Conservation (phyloP, 2,888 invertebrate genomes). For the Steinernema scapterisci region DNA sequence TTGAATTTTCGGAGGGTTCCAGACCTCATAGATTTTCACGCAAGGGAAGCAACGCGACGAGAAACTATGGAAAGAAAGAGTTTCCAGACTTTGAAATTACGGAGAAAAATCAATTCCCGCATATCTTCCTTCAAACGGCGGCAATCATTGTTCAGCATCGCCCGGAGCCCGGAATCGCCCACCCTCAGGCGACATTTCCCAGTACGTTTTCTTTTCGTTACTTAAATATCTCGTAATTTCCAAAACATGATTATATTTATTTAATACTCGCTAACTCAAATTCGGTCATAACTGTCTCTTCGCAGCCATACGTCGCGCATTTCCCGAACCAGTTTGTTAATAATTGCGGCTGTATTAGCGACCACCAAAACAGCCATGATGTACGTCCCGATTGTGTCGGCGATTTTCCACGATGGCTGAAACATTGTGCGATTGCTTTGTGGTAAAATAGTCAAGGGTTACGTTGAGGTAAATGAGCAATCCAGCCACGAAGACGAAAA, state of each 20-base stretch:
- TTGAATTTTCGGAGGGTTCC: neutral
- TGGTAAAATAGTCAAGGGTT: neutral
- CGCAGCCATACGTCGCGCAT: slow-evolving; percentile 6
- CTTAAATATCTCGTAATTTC: too few relatives aligned
- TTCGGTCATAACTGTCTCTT: slow-evolving; percentile 20
- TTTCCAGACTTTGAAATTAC: slow-evolving; percentile 27
- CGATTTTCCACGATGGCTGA: neutral
- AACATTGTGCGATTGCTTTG: neutral
- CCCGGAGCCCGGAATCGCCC: neutral
- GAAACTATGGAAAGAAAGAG: slow-evolving; percentile 26
- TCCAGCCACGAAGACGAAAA: slow-evolving; percentile 1
- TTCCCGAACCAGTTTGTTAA: slow-evolving; percentile 25
- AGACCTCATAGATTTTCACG: slow-evolving; percentile 11
- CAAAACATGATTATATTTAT: too few relatives aligned
- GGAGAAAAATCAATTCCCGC: slow-evolving; percentile 27
- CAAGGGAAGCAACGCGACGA: slow-evolving; percentile 1
- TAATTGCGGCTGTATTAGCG: slow-evolving; percentile 12
- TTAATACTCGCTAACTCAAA: neutral
- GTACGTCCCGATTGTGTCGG: slow-evolving; percentile 14
- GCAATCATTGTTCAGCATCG: slow-evolving; percentile 6
- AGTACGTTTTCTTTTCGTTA: neutral
- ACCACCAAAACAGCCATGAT: slow-evolving; percentile 17
- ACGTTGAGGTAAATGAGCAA: neutral
- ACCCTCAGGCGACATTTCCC: neutral
- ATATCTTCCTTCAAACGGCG: slow-evolving; percentile 27